These are phyloP conservation scores for Melanogrammus aeglefinus DNA, from an alignment of 2,797 vertebrate genomes.

Conservation along the genomic window DNA sequence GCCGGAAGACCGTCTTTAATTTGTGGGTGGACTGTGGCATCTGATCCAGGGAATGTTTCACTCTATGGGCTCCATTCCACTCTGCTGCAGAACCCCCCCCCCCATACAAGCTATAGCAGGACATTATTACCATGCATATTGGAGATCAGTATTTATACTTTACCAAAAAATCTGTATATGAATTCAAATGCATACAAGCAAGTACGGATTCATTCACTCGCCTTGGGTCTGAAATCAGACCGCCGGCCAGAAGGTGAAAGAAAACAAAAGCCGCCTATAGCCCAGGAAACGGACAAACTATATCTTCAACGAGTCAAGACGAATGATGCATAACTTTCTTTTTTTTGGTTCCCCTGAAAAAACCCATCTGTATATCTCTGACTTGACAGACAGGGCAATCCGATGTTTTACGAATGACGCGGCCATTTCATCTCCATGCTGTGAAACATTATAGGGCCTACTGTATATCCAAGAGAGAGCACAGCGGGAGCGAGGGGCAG, in stretches of 20 bases:
- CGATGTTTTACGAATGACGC: conserved; percentile 68
- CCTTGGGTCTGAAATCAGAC: not conserved
- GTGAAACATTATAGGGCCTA: not conserved
- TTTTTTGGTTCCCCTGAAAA: not conserved
- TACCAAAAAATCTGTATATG: not conserved
- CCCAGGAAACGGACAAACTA: not conserved
- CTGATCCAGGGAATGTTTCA: not conserved
- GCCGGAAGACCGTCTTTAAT: not conserved
- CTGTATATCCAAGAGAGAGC: not conserved
- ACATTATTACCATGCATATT: not conserved
- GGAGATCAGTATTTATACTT: not conserved
- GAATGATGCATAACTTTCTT: no score
- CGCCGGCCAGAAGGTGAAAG: no score
- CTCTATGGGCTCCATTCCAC: not conserved
- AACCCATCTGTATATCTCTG: conserved; percentile 16
- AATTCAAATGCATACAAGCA: not conserved
- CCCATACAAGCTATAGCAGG: not conserved
- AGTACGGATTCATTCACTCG: not conserved
- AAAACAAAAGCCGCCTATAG: not conserved
- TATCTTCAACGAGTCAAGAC: not conserved
- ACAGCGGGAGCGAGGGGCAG: not conserved
- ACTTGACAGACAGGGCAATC: conserved; percentile 41
- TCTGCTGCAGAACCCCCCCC: not conserved
- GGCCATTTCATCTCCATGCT: conserved; percentile 19
- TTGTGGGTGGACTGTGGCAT: not conserved